Evolutionary conservation across 2,888 invertebrate species (phyloP).

Genomic region (Didymodactylos carnosus): DNA sequence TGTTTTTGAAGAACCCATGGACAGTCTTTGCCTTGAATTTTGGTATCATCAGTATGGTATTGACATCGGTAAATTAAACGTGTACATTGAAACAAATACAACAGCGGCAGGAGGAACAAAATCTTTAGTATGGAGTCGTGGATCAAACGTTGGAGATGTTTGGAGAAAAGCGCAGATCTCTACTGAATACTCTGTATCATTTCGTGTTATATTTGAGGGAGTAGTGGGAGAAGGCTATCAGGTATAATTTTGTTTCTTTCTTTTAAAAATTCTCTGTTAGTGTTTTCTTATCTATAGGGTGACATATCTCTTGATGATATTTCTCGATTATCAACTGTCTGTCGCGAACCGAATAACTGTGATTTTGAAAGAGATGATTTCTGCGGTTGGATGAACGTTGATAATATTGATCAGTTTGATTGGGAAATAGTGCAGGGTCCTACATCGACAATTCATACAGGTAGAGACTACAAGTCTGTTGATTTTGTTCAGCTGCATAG

Average conservation of each 20-base stretch:
- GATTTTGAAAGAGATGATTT: conserved; percentile 12
- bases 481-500: no score
- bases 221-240: not conserved
- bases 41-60: conserved; percentile 27
- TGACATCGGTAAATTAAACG: conserved; percentile 21
- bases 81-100: conserved; percentile 16
- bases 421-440: no score
- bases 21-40: conserved; percentile 17
- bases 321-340: not conserved
- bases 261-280: no score
- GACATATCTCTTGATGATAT: conserved; percentile 30
- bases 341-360: not conserved
- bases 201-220: conserved; percentile 8
- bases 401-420: no score
- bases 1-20: not conserved
- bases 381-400: not conserved
- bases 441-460: no score
- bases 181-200: not conserved
- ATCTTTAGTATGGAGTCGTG: not conserved
- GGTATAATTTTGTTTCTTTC: no score
- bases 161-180: not conserved
- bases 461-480: no score
- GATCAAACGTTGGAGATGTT: not conserved
- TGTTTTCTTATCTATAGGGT: conserved; percentile 18
- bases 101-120: not conserved